A percentile compares a stretch with the other conserved stretches of the same genome.
phyloP scores from a whole-genome alignment of 2,113 vertebrate genomes.

The Calyptomena viridis region DNA sequence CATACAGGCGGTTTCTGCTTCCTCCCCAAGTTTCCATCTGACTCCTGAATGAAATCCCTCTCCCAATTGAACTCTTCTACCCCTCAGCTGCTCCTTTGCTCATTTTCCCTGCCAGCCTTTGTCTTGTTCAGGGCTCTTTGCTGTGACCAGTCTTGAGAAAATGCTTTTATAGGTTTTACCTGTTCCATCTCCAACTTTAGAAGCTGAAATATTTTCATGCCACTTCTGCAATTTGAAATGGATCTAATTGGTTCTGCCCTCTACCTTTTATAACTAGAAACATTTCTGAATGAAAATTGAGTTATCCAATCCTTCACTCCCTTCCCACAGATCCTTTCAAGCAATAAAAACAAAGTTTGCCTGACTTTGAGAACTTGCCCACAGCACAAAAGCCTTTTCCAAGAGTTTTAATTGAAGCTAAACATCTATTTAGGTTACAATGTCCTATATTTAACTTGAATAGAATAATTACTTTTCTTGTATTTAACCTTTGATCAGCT shows the following conservation, averaged over 20 bases:
- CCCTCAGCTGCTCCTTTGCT: neutral
- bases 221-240: neutral
- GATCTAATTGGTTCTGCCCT: neutral
- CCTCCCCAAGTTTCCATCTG: neutral
- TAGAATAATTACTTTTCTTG: conserved; percentile 47
- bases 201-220: neutral
- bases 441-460: conserved; percentile 45
- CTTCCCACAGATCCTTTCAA: neutral
- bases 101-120: neutral
- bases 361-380: conserved; percentile 56
- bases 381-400: neutral
- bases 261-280: neutral
- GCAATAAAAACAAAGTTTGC: neutral
- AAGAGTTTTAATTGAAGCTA: conserved; percentile 55
- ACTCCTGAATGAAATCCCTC: neutral
- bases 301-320: neutral
- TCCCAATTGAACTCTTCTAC: neutral
- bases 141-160: neutral
- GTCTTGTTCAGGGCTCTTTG: neutral
- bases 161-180: neutral
- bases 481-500: conserved; percentile 62
- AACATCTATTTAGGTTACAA: conserved; percentile 47
- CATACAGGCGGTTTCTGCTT: neutral
- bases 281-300: conserved; percentile 1
- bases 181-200: neutral